A percentile compares a stretch with the other conserved stretches of the same genome.
Evolutionary conservation across 1,140 invertebrate genomes (phyloP).

Genomic region (Phymastichus coffea): DNA sequence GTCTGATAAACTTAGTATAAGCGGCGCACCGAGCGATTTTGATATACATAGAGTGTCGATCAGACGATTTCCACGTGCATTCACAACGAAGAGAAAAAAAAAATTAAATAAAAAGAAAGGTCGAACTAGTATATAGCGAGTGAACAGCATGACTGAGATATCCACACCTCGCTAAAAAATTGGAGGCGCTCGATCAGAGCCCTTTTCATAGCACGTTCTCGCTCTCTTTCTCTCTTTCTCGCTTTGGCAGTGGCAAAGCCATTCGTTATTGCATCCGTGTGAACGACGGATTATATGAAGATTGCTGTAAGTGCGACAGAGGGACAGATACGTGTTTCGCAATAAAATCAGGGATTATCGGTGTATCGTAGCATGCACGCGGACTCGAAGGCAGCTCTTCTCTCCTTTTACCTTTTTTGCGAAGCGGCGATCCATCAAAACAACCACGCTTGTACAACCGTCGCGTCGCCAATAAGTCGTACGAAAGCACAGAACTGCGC

Average conservation of each 20-base stretch:
- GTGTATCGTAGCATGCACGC: slow-evolving; percentile 17
- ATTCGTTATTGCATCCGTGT: slow-evolving; percentile 2
- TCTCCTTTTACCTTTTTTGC: too few relatives aligned
- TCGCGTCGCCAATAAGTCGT: slow-evolving; percentile 25
- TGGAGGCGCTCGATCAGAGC: slow-evolving; percentile 3
- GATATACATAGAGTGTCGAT: neutral
- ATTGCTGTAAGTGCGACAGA: slow-evolving; percentile 13
- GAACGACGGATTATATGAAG: slow-evolving; percentile 17
- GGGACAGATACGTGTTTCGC: slow-evolving; percentile 17
- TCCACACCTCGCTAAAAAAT: neutral
- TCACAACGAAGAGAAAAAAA: neutral
- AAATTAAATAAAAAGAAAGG: neutral
- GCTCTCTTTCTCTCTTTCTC: too few relatives aligned
- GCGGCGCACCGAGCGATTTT: too few relatives aligned
- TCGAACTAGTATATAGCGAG: too few relatives aligned
- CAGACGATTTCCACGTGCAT: neutral
- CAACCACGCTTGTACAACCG: slow-evolving; percentile 19
- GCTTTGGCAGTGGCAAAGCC: neutral
- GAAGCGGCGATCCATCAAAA: slow-evolving; percentile 26
- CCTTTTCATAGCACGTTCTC: too few relatives aligned
- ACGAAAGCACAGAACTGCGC: too few relatives aligned
- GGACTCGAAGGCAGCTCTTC: too few relatives aligned
- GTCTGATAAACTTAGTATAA: too few relatives aligned
- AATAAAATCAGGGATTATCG: slow-evolving; percentile 28
- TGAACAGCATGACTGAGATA: neutral